A percentile compares a stretch with the other conserved stretches of the same genome.
Evolutionary conservation across 2,888 invertebrate genomes (phyloP).

Genomic region (Eupsilia transversa): DNA sequence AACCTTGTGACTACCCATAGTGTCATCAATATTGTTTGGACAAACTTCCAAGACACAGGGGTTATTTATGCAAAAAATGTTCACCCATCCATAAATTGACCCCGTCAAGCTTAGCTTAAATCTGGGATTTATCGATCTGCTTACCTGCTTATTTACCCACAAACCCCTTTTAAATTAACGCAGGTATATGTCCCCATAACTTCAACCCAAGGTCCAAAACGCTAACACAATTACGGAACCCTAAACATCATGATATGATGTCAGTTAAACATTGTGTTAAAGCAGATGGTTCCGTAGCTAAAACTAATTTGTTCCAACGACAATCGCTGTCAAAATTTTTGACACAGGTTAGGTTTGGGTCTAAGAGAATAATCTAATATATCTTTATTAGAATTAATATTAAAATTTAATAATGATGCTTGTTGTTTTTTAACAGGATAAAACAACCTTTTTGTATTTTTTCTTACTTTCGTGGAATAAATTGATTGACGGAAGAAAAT

Average conservation of each 20-base stretch:
- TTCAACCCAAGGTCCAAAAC: conserved; percentile 25
- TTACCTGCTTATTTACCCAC: neutral
- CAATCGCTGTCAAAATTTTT: conserved; percentile 67
- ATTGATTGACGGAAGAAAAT: conserved; percentile 4
- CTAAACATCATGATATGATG: conserved; percentile 53
- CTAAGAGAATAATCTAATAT: conserved; percentile 36
- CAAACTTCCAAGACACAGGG: no score
- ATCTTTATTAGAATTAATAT: conserved; percentile 34
- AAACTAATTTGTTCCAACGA: conserved; percentile 65
- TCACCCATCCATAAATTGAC: neutral
- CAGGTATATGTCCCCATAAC: conserved; percentile 30
- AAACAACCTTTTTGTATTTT: neutral
- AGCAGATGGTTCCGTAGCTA: conserved; percentile 49
- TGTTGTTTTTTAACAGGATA: conserved; percentile 11
- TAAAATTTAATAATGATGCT: conserved; percentile 26
- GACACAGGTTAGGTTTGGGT: conserved; percentile 60
- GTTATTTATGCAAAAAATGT: neutral
- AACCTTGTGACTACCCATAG: no score
- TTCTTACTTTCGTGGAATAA: neutral
- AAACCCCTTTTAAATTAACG: conserved; percentile 26
- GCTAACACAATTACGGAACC: conserved; percentile 42
- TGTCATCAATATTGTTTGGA: no score
- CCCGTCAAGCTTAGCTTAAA: neutral
- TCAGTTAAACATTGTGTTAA: conserved; percentile 51
- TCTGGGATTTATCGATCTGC: conserved; percentile 16